A percentile compares a stretch with the other conserved stretches of the same genome.
Conservation (phyloP, 2,888 invertebrate genomes). For the Cinara cedri region DNA sequence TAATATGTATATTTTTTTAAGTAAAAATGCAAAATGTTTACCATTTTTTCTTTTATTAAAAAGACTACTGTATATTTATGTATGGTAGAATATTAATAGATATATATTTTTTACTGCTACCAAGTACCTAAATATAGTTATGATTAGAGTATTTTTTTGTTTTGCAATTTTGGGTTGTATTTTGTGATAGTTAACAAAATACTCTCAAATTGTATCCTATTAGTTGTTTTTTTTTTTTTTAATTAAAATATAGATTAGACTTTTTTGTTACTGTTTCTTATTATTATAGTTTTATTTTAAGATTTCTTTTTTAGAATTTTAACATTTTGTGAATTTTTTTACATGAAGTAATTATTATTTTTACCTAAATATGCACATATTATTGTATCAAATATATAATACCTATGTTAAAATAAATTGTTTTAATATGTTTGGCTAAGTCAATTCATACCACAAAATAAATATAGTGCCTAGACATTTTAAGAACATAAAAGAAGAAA, state of each 20-base stretch:
- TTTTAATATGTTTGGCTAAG: neutral
- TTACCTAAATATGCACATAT: slow-evolving; percentile 50
- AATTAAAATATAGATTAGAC: slow-evolving; percentile 41
- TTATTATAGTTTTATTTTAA: slow-evolving; percentile 49
- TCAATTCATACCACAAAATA: too few species aligned
- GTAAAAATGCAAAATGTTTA: slow-evolving; percentile 20
- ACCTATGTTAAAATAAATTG: slow-evolving; percentile 34
- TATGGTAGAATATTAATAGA: slow-evolving; percentile 38
- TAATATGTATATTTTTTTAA: slow-evolving; percentile 41
- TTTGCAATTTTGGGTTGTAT: slow-evolving; percentile 17
- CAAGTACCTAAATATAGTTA: slow-evolving; percentile 43
- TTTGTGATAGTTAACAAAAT: slow-evolving; percentile 36
- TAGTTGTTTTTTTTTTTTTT: slow-evolving; percentile 52
- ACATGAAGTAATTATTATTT: slow-evolving; percentile 34
- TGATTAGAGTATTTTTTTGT: slow-evolving; percentile 31
- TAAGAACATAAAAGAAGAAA: too few species aligned
- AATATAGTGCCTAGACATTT: too few species aligned
- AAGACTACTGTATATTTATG: slow-evolving; percentile 22
- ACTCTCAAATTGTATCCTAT: slow-evolving; percentile 50
- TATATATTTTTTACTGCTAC: slow-evolving; percentile 41
- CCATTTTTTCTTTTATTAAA: slow-evolving; percentile 27
- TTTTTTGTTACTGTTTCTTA: slow-evolving; percentile 54
- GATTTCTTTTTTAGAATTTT: slow-evolving; percentile 21
- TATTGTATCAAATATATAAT: slow-evolving; percentile 50
- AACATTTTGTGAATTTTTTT: slow-evolving; percentile 39